phyloP scores from a whole-genome alignment of 2,113 vertebrate genomes.

The Ameiurus melas region DNA sequence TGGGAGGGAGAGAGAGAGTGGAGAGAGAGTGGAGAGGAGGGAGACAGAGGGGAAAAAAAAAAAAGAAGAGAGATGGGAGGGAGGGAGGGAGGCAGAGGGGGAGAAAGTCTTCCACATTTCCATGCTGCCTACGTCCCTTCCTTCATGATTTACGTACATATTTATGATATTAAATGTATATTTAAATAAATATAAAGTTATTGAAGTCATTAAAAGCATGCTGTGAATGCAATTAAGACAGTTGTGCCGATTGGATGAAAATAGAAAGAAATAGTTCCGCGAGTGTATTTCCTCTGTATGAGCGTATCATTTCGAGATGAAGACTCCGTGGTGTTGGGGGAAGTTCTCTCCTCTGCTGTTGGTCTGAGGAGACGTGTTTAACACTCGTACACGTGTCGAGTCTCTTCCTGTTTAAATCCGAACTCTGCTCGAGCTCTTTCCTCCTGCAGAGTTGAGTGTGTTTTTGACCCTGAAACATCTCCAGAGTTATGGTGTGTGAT shows the following conservation, averaged over 20 bases:
- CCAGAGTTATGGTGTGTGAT: neutral
- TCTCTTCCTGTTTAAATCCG: neutral
- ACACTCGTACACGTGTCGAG: neutral
- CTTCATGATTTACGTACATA: neutral
- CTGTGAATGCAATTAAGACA: neutral
- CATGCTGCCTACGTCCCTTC: too few species aligned
- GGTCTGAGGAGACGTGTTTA: neutral
- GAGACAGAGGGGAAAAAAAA: too few species aligned
- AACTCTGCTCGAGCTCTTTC: neutral
- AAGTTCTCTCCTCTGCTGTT: too few species aligned
- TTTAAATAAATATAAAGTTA: too few species aligned
- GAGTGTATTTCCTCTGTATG: neutral
- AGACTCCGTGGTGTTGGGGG: neutral
- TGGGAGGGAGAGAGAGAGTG: too few species aligned
- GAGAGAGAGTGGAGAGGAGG: too few species aligned
- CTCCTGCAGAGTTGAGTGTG: neutral
- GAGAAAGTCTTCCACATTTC: too few species aligned
- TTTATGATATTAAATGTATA: too few species aligned
- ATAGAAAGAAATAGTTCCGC: neutral
- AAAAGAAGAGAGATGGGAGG: too few species aligned
- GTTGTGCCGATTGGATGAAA: neutral
- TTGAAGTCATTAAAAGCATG: accelerated
- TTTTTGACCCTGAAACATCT: neutral
- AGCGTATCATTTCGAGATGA: neutral
- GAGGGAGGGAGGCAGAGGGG: too few species aligned